Conservation (phyloP, 2,797 vertebrate genomes). For the Smutsia temminckii region DNA sequence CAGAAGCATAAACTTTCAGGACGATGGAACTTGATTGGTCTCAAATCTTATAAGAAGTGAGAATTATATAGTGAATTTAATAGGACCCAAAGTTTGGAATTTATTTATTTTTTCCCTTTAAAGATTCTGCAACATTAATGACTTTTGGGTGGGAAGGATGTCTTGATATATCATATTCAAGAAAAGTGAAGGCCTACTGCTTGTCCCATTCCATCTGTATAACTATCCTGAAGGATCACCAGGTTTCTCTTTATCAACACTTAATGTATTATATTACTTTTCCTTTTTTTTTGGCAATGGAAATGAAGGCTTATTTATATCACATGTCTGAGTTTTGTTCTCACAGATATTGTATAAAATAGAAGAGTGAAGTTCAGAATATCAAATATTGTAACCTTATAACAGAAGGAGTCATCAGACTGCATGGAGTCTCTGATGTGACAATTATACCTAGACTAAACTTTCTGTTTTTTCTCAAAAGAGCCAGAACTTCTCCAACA, state of each 20-base stretch:
- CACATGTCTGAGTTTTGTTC: not conserved
- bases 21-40: not conserved
- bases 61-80: conserved; percentile 16
- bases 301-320: conserved; percentile 32
- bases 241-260: conserved; percentile 6
- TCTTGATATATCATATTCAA: not conserved
- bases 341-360: conserved; percentile 31
- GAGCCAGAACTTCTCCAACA: not conserved
- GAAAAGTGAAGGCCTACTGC: not conserved
- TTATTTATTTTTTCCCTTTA: conserved; percentile 19
- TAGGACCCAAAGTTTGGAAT: not conserved
- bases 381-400: conserved; percentile 16
- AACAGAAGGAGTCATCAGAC: conserved; percentile 22
- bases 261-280: conserved; percentile 10
- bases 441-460: not conserved
- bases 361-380: not conserved
- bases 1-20: not conserved
- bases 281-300: not conserved
- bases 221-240: not conserved
- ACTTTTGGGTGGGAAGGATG: not conserved
- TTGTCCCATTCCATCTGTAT: conserved; percentile 19
- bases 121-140: not conserved
- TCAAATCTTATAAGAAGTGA: conserved; percentile 15
- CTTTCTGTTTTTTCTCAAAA: not conserved
- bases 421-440: not conserved